phyloP scores from a whole-genome alignment of 2,888 invertebrate genomes.

The Trimorus sp. region DNA sequence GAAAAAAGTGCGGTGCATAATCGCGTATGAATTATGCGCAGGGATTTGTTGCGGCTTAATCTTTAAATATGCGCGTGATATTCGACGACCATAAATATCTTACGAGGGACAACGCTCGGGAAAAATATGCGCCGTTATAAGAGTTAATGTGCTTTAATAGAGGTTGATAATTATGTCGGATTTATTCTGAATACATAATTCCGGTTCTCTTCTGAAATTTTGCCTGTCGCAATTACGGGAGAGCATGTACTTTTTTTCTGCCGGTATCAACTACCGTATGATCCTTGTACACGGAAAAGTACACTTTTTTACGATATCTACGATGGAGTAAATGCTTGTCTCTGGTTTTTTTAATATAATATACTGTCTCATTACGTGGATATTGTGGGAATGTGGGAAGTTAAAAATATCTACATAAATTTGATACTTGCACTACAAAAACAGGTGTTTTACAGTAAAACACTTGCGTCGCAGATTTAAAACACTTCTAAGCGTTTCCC shows the following conservation, averaged over 20 bases:
- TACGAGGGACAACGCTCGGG: not conserved
- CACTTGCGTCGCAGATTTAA: too few relatives aligned
- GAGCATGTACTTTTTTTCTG: not conserved
- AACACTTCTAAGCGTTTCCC: too few relatives aligned
- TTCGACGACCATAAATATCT: slow-evolving; percentile 24
- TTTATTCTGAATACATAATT: slow-evolving; percentile 12
- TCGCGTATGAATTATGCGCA: slow-evolving; percentile 27
- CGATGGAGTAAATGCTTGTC: too few relatives aligned
- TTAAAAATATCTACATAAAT: too few relatives aligned
- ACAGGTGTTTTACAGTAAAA: too few relatives aligned
- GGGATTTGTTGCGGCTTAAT: slow-evolving; percentile 24
- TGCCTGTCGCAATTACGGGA: not conserved
- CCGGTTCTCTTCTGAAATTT: not conserved
- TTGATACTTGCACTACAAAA: too few relatives aligned
- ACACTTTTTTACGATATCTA: too few relatives aligned
- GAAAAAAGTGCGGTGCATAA: slow-evolving; percentile 22
- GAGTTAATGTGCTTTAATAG: slow-evolving; percentile 15
- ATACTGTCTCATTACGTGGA: too few relatives aligned
- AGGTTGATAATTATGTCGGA: slow-evolving; percentile 21
- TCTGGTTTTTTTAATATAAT: too few relatives aligned
- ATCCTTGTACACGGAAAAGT: too few relatives aligned
- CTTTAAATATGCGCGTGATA: slow-evolving; percentile 34
- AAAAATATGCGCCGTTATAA: slow-evolving; percentile 34
- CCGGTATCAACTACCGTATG: too few relatives aligned
- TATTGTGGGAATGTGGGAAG: too few relatives aligned